Percentiles rank a stretch among this genome's conserved stretches.
Evolutionary conservation across 2,113 vertebrate genomes (phyloP).

Genomic region (Barnardius zonarius): DNA sequence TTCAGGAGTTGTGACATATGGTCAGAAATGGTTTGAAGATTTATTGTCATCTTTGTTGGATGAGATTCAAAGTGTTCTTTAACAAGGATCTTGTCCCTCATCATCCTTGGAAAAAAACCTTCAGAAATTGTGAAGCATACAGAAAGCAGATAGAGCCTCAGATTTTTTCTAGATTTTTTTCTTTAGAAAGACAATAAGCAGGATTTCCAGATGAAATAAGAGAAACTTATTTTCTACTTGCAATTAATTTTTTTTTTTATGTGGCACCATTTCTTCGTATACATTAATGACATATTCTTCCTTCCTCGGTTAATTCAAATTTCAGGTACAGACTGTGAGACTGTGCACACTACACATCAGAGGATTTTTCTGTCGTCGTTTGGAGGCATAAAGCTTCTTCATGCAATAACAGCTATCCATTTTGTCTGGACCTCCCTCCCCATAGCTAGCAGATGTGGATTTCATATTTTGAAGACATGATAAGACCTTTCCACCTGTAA

Average conservation of each 20-base stretch:
- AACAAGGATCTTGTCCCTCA: slow-evolving; percentile 70
- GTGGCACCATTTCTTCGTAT: not conserved
- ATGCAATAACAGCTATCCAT: not conserved
- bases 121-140: slow-evolving; percentile 59
- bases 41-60: slow-evolving; percentile 80
- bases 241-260: not conserved
- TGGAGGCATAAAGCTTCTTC: not conserved
- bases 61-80: slow-evolving; percentile 76
- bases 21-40: slow-evolving; percentile 83
- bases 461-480: not conserved
- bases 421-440: not conserved
- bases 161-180: not conserved
- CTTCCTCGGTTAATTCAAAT: not conserved
- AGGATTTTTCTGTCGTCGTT: not conserved
- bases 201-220: not conserved
- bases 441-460: not conserved
- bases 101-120: slow-evolving; percentile 78
- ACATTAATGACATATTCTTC: not conserved
- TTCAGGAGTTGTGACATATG: slow-evolving; percentile 84
- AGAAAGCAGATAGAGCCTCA: slow-evolving; percentile 22
- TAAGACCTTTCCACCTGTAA: not conserved
- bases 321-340: not conserved
- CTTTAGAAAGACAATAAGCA: not conserved
- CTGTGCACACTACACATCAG: not conserved
- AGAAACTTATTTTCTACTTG: not conserved